Percentiles rank a stretch among this genome's conserved stretches.
Conservation (phyloP, 2,113 vertebrate genomes). For the Solenodon paradoxus region DNA sequence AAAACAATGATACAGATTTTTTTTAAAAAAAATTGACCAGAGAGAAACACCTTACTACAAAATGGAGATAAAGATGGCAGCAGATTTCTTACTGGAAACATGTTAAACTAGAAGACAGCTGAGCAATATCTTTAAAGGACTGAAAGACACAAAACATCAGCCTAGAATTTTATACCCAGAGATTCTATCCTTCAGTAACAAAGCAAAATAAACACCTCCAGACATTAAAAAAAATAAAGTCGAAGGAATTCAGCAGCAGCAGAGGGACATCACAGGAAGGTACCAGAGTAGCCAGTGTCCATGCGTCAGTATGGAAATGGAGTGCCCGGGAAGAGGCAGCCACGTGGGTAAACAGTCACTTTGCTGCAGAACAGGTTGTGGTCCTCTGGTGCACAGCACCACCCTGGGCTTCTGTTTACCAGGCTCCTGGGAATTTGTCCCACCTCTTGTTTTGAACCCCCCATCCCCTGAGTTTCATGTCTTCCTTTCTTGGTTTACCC, state of each 20-base stretch:
- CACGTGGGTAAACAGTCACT: not conserved
- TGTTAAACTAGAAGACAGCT: not conserved
- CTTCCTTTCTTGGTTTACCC: not conserved
- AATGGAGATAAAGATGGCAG: not conserved
- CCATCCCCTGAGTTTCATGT: not conserved
- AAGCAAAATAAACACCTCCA: not conserved
- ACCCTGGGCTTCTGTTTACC: not conserved
- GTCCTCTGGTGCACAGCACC: not conserved
- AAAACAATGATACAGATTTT: not conserved
- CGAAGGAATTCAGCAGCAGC: not conserved
- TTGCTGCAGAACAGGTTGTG: not conserved
- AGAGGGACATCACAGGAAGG: no score
- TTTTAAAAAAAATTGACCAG: not conserved
- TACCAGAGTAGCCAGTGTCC: no score
- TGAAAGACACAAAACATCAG: not conserved
- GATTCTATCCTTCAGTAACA: not conserved
- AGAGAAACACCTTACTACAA: not conserved
- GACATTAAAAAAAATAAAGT: not conserved
- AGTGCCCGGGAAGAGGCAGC: no score
- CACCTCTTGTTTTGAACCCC: not conserved
- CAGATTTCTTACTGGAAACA: not conserved
- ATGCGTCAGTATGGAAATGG: no score
- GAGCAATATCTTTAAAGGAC: not conserved
- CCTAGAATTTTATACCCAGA: not conserved
- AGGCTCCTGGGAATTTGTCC: not conserved